A percentile compares a stretch with the other conserved stretches of the same genome.
These are phyloP conservation scores for Sebastes ruberrimus DNA, from an alignment of 2,797 vertebrate species.

Conservation along the genomic window DNA sequence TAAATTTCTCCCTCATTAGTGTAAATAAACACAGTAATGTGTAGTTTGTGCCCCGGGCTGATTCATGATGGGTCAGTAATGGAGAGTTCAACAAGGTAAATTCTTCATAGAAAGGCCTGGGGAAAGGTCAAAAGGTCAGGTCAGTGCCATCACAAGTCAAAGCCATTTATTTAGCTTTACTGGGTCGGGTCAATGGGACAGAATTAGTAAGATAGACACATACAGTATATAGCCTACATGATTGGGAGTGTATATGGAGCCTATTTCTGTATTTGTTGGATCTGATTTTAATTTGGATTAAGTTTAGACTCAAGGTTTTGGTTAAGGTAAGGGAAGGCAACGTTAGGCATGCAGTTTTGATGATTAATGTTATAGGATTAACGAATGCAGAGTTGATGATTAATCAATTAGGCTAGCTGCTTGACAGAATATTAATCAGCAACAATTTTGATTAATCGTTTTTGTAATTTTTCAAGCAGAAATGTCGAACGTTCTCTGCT, in stretches of 20 bases:
- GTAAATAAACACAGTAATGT: constrained; percentile 33
- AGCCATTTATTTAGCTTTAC: constrained; percentile 21
- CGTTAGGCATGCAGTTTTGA: not conserved
- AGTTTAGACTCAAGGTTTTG: not conserved
- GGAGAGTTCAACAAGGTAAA: constrained; percentile 34
- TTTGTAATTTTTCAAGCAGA: not conserved
- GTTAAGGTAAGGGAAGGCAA: not conserved
- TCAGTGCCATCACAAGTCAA: constrained; percentile 4
- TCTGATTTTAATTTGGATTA: not conserved
- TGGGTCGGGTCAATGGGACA: not conserved
- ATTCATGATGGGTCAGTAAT: constrained; percentile 39
- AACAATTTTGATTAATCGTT: not conserved
- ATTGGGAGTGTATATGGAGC: too few relatives aligned
- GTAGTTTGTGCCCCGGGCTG: constrained; percentile 27
- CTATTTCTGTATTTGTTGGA: not conserved
- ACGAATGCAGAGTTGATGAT: not conserved
- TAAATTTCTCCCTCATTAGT: constrained; percentile 17
- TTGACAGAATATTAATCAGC: not conserved
- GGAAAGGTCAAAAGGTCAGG: constrained; percentile 53
- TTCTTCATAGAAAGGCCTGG: not conserved
- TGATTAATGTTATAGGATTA: not conserved
- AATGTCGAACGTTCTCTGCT: not conserved
- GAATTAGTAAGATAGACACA: not conserved
- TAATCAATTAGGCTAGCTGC: not conserved
- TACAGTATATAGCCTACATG: not conserved